Evolutionary conservation across 2,113 vertebrate species (phyloP), one percentile per base, ranked within the genome.

Genomic region (Chlorodrepanis virens): DNA sequence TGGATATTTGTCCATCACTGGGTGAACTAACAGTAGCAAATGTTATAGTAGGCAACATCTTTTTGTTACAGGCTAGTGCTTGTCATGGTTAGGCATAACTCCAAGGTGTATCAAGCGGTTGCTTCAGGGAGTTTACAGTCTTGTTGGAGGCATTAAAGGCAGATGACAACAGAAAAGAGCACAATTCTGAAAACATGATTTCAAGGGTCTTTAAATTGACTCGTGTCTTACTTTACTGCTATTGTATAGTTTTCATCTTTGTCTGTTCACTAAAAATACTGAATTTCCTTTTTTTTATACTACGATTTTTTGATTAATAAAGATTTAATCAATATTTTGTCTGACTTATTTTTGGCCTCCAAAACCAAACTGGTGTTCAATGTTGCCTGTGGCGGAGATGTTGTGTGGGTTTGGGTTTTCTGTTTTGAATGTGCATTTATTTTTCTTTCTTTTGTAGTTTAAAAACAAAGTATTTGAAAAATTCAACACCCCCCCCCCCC

Each of bases 241-340:
- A 0, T 69, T 75, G 39, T 90, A 24, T 60, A 56, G 23, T 79
- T 89, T 90, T 90, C 17, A 45, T 61, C n/a, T 75, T 67, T 83
- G 35, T 90, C 33, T 37, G 69, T 94, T 75, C 13, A 63, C 27
- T 57, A 45, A 67, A n/a, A 91, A n/a, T 90, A 82, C 14, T 87
- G 28, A 94, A 89, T 60, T 3, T 74, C 49, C 17, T 74, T 42
- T 63, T 63, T 96, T 96, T 96, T 88, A 76, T 89, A 89, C 72
- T 44, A 59, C 61, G 16, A 5, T 9, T 12, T 72, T 87, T 92
- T 76, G 70, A 71, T 74, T 68, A 97, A 89, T 96, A 96, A 97
- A 97, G 24, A 23, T 35, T 92, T 78, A 42, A 94, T 83, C 57
- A 20, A 12, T 68, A 47, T 39, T 67, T 67, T 56, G 12, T 56